Evolutionary conservation across 2,888 invertebrate genomes (phyloP), one percentile per base, ranked within the genome.

Genomic region (Diaphora mendica): DNA sequence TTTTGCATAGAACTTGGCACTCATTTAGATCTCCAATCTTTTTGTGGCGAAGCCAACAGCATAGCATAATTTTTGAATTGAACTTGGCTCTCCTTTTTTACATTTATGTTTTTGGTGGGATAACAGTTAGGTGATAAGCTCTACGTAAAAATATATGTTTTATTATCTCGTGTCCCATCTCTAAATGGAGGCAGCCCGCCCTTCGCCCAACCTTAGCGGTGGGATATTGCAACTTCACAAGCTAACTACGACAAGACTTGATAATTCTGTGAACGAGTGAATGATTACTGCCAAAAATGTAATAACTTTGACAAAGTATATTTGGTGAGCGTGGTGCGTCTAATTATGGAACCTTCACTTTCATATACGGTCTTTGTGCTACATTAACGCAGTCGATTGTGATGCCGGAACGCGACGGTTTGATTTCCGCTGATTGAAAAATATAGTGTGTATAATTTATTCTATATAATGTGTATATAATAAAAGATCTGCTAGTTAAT

Each of bases 181-280:
- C 87, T 86, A 85, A 70, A 51, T 71, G 74, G 79, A 75, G 82
- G 68, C 75, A 76, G 64, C 81, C 84, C 85, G 73, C 82, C 84
- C 87, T 81, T 82, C 83, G 74, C 81, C 77, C 75, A 82, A 84
- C 84, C 75, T 79, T 74, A 81, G 73, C 69, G 79, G 75, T 73
- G 75, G 75, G 75, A 72, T 80, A 77, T 62, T 72, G 71, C 69
- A 68, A 73, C 68, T 39, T 72, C 72, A 64, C 68, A 72, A 77
- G 65, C 73, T 69, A 48, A 66, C 66, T 76, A 51, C 77, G 69
- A 79, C 73, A 73, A 75, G 74, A 77, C 78, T 82, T 55, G 68
- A 68, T 68, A 62, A 72, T 67, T 67, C 33, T 33, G 33, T n/a
- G 59, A 44, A 59, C 33, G 44, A 55, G 59, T 39, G 42, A 59